Conservation (phyloP, 2,113 vertebrate species). For the Psilopsiagon aurifrons region DNA sequence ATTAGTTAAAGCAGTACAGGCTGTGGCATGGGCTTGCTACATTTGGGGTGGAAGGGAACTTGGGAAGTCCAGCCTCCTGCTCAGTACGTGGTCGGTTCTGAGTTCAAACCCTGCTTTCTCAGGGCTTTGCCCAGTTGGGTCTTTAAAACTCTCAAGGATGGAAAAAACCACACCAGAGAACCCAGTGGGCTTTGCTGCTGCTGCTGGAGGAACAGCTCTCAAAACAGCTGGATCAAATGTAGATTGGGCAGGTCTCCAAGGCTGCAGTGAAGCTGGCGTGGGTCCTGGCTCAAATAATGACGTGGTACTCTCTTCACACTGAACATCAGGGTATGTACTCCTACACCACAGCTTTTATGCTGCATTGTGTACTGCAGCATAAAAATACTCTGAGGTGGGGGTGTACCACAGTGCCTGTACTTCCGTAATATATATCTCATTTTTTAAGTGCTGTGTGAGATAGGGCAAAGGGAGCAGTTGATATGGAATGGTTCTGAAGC, state of each 20-base stretch:
- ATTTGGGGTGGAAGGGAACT: neutral
- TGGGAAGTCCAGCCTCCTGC: neutral
- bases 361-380: rapidly evolving
- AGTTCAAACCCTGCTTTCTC: rapidly evolving
- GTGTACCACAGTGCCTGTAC: neutral
- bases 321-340: neutral
- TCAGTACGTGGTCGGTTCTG: neutral
- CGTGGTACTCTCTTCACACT: rapidly evolving
- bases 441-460: neutral
- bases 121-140: neutral
- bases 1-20: neutral
- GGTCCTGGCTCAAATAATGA: neutral
- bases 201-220: neutral
- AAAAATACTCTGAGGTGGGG: neutral
- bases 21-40: neutral
- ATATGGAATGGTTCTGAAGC: neutral
- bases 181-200: neutral
- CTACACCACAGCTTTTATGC: neutral
- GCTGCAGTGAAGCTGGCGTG: neutral
- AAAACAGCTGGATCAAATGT: neutral
- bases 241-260: neutral
- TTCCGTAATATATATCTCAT: rapidly evolving
- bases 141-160: neutral
- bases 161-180: neutral
- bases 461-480: neutral